phyloP scores from a whole-genome alignment of 2,888 invertebrate genomes.

The Drosophila rubida region DNA sequence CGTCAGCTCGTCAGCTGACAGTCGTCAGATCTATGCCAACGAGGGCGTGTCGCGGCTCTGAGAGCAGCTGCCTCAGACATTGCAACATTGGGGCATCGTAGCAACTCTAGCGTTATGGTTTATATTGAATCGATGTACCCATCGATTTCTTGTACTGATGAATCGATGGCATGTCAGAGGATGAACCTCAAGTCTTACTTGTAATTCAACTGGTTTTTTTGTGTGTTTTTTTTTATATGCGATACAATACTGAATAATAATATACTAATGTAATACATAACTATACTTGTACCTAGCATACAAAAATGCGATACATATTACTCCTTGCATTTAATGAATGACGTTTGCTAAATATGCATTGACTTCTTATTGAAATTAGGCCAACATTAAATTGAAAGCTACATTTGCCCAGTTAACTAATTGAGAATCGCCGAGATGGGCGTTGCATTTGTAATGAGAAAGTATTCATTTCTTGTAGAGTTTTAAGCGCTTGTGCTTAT shows the following conservation, averaged over 20 bases:
- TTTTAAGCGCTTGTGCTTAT: too few species aligned
- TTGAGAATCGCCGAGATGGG: too few species aligned
- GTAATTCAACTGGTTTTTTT: conserved; percentile 13
- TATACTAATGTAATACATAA: conserved; percentile 5
- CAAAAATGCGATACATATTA: too few species aligned
- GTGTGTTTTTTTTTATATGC: conserved; percentile 14
- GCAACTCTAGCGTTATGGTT: conserved; percentile 19
- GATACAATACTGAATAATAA: conserved; percentile 8
- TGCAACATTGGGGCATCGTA: background rate
- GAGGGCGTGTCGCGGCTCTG: conserved; percentile 79
- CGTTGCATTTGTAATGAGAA: too few species aligned
- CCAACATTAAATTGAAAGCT: too few species aligned
- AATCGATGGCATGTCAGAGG: background rate
- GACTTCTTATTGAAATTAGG: too few species aligned
- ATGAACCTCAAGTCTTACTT: conserved; percentile 25
- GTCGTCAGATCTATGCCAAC: conserved; percentile 71
- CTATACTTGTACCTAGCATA: background rate
- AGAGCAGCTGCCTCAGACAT: conserved; percentile 1
- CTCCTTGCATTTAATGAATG: too few species aligned
- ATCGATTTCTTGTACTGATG: conserved; percentile 31
- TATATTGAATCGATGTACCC: conserved; percentile 19
- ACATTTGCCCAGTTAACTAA: too few species aligned
- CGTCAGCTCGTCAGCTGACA: background rate
- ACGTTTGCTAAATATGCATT: too few species aligned
- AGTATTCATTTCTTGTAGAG: too few species aligned